Base-by-base conservation (phyloP, 2,113 vertebrate species). In the Otocyon megalotis region DNA sequence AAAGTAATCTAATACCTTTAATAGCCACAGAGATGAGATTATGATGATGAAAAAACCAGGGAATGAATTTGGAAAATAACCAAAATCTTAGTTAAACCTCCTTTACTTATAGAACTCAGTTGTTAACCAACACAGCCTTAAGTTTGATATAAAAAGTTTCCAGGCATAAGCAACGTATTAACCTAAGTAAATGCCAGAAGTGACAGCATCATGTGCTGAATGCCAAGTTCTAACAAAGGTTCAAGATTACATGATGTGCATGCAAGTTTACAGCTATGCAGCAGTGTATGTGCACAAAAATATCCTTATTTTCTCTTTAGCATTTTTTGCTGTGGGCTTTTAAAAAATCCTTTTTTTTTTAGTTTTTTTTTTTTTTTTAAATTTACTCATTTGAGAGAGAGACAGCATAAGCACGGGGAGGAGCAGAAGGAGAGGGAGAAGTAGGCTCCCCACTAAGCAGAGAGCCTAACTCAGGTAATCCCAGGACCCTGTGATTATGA, bases 11-110 rank as follows among this genome's bases (percentile, higher is more conserved):
- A 74, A 7, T 71, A 74, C 85, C 62, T 58, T 80, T 50, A 35
- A n/a, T 60, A n/a, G 95, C 35, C 54, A 74, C 26, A 89, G 62
- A 79, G 50, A 80, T 85, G 35, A 85, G 56, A 62, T 83, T 22
- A 63, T 53, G 43, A 92, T 54, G 53, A 84, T n/a, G 71, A 50
- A 85, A 92, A 93, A 72, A 50, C 10, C 28, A 60, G 9, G 3
- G 35, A 65, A 65, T 93, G 24, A 90, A 79, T 83, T 69, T 77
- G 67, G 77, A 92, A 92, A 77, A 86, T 81, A 74, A 90, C 35
- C 80, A 71, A 71, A 74, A 76, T 53, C 53, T 67, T 58, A 87
- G 79, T 90, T 90, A 35, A 92, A 84, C 62, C 7, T 85, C 35
- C 19, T 72, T 90, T 94, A 60, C 22, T 48, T 54, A 43, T 3